A percentile compares a stretch with the other conserved stretches of the same genome.
These are phyloP conservation scores for Brachionus rotundiformis DNA, from an alignment of 1,140 invertebrate species.

Conservation along the genomic window DNA sequence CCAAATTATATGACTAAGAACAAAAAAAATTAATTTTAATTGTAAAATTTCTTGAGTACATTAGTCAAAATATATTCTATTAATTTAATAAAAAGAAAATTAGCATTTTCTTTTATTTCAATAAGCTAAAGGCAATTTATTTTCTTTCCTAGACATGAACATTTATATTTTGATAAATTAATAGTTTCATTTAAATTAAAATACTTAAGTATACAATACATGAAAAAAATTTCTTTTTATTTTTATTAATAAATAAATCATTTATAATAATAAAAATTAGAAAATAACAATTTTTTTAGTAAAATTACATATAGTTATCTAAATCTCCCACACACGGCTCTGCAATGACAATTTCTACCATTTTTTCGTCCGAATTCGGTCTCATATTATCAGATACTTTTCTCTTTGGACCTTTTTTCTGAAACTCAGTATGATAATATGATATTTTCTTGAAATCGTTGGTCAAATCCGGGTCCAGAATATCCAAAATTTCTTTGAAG, in stretches of 20 bases:
- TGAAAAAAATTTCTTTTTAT: not conserved
- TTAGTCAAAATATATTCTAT: not conserved
- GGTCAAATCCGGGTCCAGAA: conserved; percentile 32
- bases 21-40: not conserved
- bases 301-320: conserved; percentile 32
- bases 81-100: not conserved
- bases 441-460: conserved; percentile 15
- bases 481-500: conserved; percentile 41
- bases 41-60: not conserved
- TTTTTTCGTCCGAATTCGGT: not conserved
- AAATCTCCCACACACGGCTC: not conserved
- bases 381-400: not conserved
- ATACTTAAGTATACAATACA: no score
- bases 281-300: not conserved
- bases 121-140: not conserved
- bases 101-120: not conserved
- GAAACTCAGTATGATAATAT: conserved; percentile 18
- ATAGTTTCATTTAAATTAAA: not conserved
- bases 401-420: not conserved
- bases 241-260: not conserved
- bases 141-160: not conserved
- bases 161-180: not conserved
- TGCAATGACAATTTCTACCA: not conserved
- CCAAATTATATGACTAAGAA: not conserved
- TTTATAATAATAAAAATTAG: not conserved